Percentiles rank a stretch among this genome's conserved stretches.
phyloP scores from a whole-genome alignment of 2,888 invertebrate genomes.

The Torymus tubicola region DNA sequence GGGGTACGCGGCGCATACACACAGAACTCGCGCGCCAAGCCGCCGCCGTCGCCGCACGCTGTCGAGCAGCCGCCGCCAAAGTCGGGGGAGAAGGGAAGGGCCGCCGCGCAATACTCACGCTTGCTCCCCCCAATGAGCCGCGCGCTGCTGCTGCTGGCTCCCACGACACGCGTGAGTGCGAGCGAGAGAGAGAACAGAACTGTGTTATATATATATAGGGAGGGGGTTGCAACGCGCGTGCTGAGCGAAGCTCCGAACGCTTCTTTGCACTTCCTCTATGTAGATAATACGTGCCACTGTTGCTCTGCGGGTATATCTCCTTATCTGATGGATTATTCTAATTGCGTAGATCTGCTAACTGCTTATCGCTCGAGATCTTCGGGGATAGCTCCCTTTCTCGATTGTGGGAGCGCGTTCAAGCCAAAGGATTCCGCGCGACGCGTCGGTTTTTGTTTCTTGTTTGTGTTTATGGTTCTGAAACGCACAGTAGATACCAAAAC shows the following conservation, averaged over 20 bases:
- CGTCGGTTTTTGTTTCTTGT: too few species aligned
- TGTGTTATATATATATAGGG: neutral
- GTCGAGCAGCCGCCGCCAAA: neutral
- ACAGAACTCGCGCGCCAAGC: neutral
- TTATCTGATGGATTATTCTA: neutral
- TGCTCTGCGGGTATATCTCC: neutral
- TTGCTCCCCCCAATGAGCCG: neutral
- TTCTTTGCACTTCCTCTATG: slow-evolving; percentile 25
- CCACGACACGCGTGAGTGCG: slow-evolving; percentile 37
- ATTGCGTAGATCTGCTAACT: too few species aligned
- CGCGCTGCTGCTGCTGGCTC: slow-evolving; percentile 21
- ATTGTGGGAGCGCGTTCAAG: too few species aligned
- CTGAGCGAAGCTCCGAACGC: neutral
- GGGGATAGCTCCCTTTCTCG: too few species aligned
- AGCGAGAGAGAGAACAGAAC: too few species aligned
- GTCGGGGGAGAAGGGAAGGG: slow-evolving; percentile 4
- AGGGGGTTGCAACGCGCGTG: slow-evolving; percentile 40
- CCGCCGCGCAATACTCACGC: neutral
- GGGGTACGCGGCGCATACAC: neutral
- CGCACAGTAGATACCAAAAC: too few species aligned
- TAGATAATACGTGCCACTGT: neutral
- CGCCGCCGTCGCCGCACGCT: slow-evolving; percentile 4
- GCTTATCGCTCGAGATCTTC: too few species aligned
- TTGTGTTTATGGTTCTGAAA: too few species aligned
- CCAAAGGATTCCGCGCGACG: too few species aligned